Conservation (phyloP, 2,113 vertebrate species). For the Panthera uncia region DNA sequence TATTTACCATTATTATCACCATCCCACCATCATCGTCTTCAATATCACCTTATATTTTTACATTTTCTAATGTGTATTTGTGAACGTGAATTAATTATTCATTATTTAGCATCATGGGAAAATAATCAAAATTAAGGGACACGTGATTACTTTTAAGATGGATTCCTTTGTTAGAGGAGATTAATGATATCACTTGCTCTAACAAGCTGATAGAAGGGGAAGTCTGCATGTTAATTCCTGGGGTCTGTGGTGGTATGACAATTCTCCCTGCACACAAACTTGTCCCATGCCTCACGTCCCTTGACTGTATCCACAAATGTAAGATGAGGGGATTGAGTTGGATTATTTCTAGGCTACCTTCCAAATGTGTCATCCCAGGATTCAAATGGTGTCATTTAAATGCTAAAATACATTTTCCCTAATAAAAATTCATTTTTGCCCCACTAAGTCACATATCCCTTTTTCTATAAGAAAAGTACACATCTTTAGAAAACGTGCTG, state of each 20-base stretch:
- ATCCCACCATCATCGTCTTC: background rate
- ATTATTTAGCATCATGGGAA: background rate
- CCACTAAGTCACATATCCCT: background rate
- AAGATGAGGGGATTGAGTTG: background rate
- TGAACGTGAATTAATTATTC: background rate
- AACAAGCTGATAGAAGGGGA: background rate
- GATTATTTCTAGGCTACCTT: background rate
- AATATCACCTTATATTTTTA: background rate
- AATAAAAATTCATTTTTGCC: background rate
- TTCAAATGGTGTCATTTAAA: background rate
- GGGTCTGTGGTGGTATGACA: fast-evolving
- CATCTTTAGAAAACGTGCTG: background rate
- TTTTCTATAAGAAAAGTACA: background rate
- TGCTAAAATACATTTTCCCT: background rate
- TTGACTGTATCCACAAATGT: background rate
- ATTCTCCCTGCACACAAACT: background rate
- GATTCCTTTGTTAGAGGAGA: background rate
- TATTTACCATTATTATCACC: background rate
- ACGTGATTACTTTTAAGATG: background rate
- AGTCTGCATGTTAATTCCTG: background rate
- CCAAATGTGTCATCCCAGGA: background rate
- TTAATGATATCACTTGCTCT: background rate
- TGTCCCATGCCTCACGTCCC: background rate
- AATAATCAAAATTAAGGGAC: background rate
- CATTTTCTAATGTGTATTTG: background rate